Evolutionary conservation across 1,140 invertebrate species (phyloP).

Genomic region (Aphelinus certus): DNA sequence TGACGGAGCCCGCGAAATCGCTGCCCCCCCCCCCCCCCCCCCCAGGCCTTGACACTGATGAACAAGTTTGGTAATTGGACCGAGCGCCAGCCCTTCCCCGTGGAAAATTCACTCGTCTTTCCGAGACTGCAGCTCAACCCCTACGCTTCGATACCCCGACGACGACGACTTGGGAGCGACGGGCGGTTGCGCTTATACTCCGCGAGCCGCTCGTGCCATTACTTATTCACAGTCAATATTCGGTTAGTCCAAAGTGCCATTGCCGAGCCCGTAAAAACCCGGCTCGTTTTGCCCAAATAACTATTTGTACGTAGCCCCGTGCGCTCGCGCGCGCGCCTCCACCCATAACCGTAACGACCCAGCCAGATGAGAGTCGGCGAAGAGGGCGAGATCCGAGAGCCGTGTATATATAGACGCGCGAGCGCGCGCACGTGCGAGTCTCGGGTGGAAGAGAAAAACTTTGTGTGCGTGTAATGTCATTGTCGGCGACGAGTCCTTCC

Average conservation of each 20-base stretch:
- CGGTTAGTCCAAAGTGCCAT: constrained; percentile 8
- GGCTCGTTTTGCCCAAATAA: constrained; percentile 57
- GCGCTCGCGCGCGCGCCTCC: constrained; percentile 43
- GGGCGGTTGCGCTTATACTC: no score
- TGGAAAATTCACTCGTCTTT: no score
- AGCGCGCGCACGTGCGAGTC: background rate
- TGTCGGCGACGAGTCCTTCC: no score
- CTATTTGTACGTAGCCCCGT: constrained; percentile 57
- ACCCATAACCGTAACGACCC: constrained; percentile 61
- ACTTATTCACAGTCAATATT: background rate
- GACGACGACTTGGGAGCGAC: no score
- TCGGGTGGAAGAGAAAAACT: no score
- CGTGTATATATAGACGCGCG: no score
- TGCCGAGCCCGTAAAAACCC: constrained; percentile 34
- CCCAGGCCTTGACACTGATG: constrained; percentile 21
- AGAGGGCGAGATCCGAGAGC: constrained; percentile 25
- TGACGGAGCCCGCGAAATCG: constrained; percentile 25
- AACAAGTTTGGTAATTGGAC: constrained; percentile 39
- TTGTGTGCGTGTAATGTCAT: no score
- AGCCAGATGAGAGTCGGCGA: constrained; percentile 44
- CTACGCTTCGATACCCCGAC: no score
- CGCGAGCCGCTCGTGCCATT: no score
- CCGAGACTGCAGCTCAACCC: no score
- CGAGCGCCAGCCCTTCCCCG: background rate
- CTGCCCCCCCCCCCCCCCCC: no score